Conservation (phyloP, 53 echinoderm and acorn worm genomes). For the Zoroaster sp. region DNA sequence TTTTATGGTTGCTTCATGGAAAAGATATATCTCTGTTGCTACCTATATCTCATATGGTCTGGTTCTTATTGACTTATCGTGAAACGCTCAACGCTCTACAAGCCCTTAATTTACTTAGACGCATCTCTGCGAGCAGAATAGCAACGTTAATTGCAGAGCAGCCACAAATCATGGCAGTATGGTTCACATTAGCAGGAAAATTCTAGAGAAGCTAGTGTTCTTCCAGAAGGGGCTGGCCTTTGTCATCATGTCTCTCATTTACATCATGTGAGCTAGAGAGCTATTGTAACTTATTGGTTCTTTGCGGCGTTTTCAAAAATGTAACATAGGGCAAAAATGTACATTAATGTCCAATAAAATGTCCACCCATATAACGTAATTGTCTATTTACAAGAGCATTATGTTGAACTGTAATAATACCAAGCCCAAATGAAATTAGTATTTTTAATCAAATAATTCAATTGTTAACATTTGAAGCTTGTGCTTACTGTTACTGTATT, state of each 20-base stretch:
- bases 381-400: background rate
- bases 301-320: conserved; percentile 49
- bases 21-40: no score
- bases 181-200: conserved; percentile 63
- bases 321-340: background rate
- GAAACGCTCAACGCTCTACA: background rate
- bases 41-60: no score
- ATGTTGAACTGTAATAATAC: background rate
- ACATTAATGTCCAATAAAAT: background rate
- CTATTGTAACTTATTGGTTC: conserved; percentile 80
- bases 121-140: conserved; percentile 63
- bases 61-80: no score
- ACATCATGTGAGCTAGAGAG: conserved; percentile 53
- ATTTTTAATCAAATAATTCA: no score
- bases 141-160: conserved; percentile 82
- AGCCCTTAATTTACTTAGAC: conserved; percentile 69
- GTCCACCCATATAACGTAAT: no score
- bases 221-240: background rate
- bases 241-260: background rate
- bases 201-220: background rate
- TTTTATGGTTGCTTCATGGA: no score
- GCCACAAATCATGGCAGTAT: conserved; percentile 76
- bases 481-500: no score
- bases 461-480: no score
- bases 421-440: background rate